Evolutionary conservation across 1,140 invertebrate genomes (phyloP).

Genomic region (Popillia japonica): DNA sequence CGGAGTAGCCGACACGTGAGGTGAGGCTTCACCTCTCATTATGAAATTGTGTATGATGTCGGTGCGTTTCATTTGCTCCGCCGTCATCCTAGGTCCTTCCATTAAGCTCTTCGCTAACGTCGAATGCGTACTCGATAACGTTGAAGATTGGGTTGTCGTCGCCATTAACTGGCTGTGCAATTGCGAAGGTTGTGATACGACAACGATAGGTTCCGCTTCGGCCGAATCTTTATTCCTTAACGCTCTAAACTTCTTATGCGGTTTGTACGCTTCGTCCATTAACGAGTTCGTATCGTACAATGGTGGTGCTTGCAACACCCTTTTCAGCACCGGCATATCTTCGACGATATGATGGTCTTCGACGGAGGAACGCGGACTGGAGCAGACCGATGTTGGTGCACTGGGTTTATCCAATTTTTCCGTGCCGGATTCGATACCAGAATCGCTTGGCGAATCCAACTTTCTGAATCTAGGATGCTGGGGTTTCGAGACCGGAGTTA

Average conservation of each 20-base stretch:
- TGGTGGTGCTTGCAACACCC: constrained; percentile 90
- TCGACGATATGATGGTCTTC: constrained; percentile 83
- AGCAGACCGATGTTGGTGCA: constrained; percentile 81
- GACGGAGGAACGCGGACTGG: constrained; percentile 83
- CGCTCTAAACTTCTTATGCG: constrained; percentile 93
- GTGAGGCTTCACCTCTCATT: constrained; percentile 72
- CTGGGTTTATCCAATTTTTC: constrained; percentile 81
- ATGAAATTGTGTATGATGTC: constrained; percentile 91
- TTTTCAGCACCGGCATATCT: constrained; percentile 92
- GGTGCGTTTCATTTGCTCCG: constrained; percentile 87
- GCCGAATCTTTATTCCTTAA: constrained; percentile 80
- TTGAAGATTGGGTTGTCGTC: constrained; percentile 51
- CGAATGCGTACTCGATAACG: constrained; percentile 84
- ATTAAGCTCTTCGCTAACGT: constrained; percentile 86
- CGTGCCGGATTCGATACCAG: constrained; percentile 91
- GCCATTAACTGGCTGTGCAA: constrained; percentile 48
- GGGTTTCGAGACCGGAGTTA: constrained; percentile 69
- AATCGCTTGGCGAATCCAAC: constrained; percentile 89
- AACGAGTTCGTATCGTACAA: constrained; percentile 86
- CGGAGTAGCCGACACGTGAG: constrained; percentile 52
- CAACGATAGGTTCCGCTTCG: constrained; percentile 72
- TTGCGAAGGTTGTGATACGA: constrained; percentile 59
- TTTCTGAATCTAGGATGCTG: constrained; percentile 72
- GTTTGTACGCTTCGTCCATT: constrained; percentile 94
- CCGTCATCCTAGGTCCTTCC: constrained; percentile 87